Conservation (phyloP, 2,797 vertebrate species). For the Oophaga sylvatica region DNA sequence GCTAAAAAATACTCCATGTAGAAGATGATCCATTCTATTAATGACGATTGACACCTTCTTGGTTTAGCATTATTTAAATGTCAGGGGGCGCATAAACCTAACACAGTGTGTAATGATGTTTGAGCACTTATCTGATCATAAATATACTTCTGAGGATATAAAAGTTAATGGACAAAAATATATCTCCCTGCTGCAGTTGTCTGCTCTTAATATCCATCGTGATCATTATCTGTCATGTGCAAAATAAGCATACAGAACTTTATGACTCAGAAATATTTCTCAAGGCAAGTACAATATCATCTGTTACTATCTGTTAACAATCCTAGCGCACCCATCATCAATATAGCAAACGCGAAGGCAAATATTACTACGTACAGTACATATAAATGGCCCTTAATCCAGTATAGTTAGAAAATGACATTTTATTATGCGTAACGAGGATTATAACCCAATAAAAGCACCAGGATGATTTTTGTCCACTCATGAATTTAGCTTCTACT, state of each 20-base stretch:
- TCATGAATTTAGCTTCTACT: too few relatives aligned
- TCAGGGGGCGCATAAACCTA: slow-evolving; percentile 47
- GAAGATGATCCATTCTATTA: slow-evolving; percentile 12
- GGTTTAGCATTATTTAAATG: slow-evolving; percentile 33
- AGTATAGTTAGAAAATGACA: not conserved
- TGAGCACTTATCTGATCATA: slow-evolving; percentile 47
- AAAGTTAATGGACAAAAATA: slow-evolving; percentile 44
- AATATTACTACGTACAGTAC: not conserved
- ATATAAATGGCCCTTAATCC: not conserved
- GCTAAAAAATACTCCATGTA: not conserved
- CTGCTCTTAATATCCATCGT: slow-evolving; percentile 28
- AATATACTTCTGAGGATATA: slow-evolving; percentile 33
- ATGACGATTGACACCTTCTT: slow-evolving; percentile 37
- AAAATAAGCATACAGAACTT: not conserved
- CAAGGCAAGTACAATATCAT: not conserved
- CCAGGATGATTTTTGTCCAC: too few relatives aligned
- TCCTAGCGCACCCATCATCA: not conserved
- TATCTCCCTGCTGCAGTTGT: slow-evolving; percentile 21
- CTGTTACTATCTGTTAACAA: not conserved
- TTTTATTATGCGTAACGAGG: too few relatives aligned
- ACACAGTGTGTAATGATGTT: slow-evolving; percentile 47
- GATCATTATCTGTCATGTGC: slow-evolving; percentile 24
- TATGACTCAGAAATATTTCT: not conserved
- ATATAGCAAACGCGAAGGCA: not conserved
- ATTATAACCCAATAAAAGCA: too few relatives aligned